Conservation (phyloP, 2,888 invertebrate species). For the Nymphalis polychloros region DNA sequence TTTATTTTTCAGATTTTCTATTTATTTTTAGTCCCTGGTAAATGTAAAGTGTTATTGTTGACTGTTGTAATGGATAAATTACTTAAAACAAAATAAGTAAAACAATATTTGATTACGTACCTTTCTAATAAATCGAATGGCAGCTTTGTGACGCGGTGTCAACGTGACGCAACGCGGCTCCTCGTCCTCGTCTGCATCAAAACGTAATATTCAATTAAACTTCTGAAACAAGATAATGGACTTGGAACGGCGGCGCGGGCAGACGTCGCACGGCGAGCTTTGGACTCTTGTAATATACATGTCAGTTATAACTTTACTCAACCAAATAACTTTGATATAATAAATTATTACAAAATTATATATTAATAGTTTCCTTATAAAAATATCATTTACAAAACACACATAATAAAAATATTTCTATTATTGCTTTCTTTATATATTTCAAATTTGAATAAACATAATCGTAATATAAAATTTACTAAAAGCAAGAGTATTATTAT, state of each 20-base stretch:
- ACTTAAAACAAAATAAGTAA: neutral
- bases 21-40: too few relatives aligned
- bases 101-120: slow-evolving; percentile 76
- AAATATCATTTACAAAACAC: too few relatives aligned
- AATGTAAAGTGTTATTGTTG: neutral
- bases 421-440: too few relatives aligned
- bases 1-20: too few relatives aligned
- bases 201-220: slow-evolving; percentile 43
- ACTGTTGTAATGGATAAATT: neutral
- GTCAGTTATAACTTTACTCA: slow-evolving; percentile 29
- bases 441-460: too few relatives aligned
- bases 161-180: slow-evolving; percentile 90
- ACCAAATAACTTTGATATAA: slow-evolving; percentile 21
- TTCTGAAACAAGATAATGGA: slow-evolving; percentile 40
- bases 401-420: too few relatives aligned
- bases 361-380: too few relatives aligned
- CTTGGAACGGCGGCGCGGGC: slow-evolving; percentile 25
- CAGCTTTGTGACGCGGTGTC: slow-evolving; percentile 93
- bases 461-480: too few relatives aligned
- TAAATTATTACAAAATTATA: too few relatives aligned
- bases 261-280: slow-evolving; percentile 17
- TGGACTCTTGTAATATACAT: slow-evolving; percentile 31
- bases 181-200: slow-evolving; percentile 88
- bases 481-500: too few relatives aligned
- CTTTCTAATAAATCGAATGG: slow-evolving; percentile 95